A percentile compares a stretch with the other conserved stretches of the same genome.
Evolutionary conservation across 2,113 vertebrate species (phyloP).

Genomic region (Ophiodon elongatus): DNA sequence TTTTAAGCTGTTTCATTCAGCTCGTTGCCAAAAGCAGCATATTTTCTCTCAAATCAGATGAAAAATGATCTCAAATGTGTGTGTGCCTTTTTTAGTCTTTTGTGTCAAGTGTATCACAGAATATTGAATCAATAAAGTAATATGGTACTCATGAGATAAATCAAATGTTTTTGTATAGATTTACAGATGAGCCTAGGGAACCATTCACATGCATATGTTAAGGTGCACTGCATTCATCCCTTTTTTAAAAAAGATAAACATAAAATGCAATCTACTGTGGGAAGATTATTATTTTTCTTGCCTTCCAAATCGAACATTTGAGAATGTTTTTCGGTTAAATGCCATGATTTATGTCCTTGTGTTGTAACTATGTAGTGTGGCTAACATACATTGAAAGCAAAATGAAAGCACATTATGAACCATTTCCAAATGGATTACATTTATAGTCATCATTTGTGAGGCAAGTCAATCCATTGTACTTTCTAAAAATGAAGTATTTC

Average conservation of each 20-base stretch:
- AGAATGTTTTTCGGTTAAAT: constrained; percentile 29
- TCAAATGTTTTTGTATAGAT: neutral
- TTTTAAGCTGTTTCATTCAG: constrained; percentile 34
- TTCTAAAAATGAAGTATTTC: constrained; percentile 65
- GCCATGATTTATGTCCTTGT: constrained; percentile 8
- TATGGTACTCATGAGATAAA: neutral
- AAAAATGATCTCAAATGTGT: neutral
- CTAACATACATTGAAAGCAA: constrained; percentile 35
- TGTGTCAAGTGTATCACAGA: neutral
- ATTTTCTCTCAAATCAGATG: neutral
- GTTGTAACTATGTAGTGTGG: constrained; percentile 3
- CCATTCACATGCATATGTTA: neutral
- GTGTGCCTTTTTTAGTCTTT: neutral
- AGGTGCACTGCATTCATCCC: neutral
- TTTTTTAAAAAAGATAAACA: constrained; percentile 28
- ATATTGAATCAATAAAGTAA: neutral
- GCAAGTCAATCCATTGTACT: constrained; percentile 53
- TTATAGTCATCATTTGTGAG: constrained; percentile 48
- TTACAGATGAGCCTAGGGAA: neutral
- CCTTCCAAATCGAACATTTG: neutral
- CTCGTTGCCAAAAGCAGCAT: neutral
- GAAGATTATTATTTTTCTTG: neutral
- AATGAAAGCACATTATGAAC: constrained; percentile 44
- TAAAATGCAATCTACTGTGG: neutral
- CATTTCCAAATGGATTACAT: constrained; percentile 60